phyloP scores from a whole-genome alignment of 2,797 vertebrate genomes.

The Hylomyscus alleni region DNA sequence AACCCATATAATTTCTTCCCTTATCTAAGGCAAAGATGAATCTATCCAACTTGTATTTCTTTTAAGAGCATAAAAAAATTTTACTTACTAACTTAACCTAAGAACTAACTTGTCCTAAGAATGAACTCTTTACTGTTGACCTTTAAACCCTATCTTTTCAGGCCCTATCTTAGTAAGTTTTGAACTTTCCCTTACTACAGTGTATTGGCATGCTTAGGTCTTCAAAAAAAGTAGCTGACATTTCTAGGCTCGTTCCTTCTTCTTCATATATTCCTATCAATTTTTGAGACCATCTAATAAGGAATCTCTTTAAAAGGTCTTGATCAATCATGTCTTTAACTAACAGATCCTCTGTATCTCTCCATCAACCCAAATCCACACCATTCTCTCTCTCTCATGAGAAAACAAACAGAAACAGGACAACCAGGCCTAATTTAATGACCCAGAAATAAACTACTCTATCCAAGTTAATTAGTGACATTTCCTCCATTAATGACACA shows the following conservation, averaged over 20 bases:
- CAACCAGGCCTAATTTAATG: not conserved
- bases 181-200: not conserved
- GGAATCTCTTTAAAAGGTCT: not conserved
- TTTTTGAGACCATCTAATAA: not conserved
- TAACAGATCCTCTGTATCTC: not conserved
- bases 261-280: not conserved
- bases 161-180: not conserved
- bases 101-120: not conserved
- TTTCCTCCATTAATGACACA: not conserved
- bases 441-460: not conserved
- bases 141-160: not conserved
- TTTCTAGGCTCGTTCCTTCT: not conserved
- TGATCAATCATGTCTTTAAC: not conserved
- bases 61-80: not conserved
- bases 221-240: not conserved
- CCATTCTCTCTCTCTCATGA: not conserved
- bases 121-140: not conserved
- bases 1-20: not conserved
- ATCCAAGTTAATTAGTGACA: not conserved
- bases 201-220: not conserved
- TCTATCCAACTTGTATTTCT: not conserved
- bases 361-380: not conserved
- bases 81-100: not conserved
- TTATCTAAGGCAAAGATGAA: not conserved
- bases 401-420: not conserved